Evolutionary conservation across 2,888 invertebrate genomes (phyloP), one percentile per base, ranked within the genome.

Genomic region (Labia minor): DNA sequence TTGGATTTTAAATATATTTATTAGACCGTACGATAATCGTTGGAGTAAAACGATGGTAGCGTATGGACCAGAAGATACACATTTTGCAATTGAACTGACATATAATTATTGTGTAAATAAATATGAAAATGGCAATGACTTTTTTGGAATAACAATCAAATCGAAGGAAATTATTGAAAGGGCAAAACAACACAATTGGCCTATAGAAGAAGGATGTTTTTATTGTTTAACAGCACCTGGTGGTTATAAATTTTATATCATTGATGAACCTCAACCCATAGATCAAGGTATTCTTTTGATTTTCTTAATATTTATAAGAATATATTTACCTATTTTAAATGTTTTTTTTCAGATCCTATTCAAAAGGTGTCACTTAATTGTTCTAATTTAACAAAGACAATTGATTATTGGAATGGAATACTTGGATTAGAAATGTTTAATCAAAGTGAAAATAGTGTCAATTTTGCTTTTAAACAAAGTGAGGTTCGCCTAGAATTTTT

Each of bases 41-140:
- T 99, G 99, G 99, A 96, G 96, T 76, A 99, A 99, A 81, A 97
- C 98, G 0, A 99, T 99, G 98, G 85, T 98, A 63, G 99, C 98
- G 1, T 99, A 96, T 78, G 98, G 98, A 0, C 87, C 92, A 0
- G 99, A 99, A 79, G 90, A 94, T 73, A 83, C 85, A 66, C 92
- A 98, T 78, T 99, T 98, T 81, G 98, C 95, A 0, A 83, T 97
- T 19, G 98, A 99, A 76, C 81, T 99, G 62, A 98, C 98, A 11
- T 99, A 98, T 78, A 99, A 99, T 77, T 99, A 99, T 76, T 94
- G 94, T 19, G 85, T 98, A 19, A 87, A 88, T 70, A 81, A 84
- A 65, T 98, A 99, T 75, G 87, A 90, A 72, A 78, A 84, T 72
- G 97, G 97, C 64, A 97, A 97, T 80, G 97, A 97, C 78, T 95